Evolutionary conservation across 1,140 invertebrate genomes (phyloP), one percentile per base, ranked within the genome.

Genomic region (Ostrea denselamellosa): DNA sequence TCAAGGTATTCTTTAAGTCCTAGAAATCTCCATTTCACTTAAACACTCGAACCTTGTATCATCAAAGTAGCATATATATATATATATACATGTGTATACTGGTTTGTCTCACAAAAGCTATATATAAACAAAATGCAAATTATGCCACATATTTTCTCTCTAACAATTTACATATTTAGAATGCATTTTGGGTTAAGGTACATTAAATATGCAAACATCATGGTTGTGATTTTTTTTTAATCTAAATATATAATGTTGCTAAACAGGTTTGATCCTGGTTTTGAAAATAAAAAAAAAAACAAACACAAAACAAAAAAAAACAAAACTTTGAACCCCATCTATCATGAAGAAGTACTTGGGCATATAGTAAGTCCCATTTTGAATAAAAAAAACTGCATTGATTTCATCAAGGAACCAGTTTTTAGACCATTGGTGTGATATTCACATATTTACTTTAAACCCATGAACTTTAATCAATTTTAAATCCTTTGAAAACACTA

Each of bases 131-230:
- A 62, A n/a, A 19, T 62, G 56, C n/a, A 62, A 62, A 62, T 62
- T 62, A n/a, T n/a, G 5, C 17, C 17, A 62, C 56, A 62, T 77
- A 77, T 77, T 77, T 77, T 25, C 25, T 25, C 56, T 34, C 22
- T 77, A 28, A 34, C 28, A 77, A 77, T 77, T 77, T 77, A 77
- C 68, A 77, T 77, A 77, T 77, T 77, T 77, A 12, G 28, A 71
- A 71, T 9, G 17, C 68, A 44, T 34, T 77, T 28, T 34, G 28
- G 34, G 34, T 62, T 9, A 77, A 77, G 28, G 25, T 25, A 25
- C 68, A 77, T 77, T 34, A 77, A 28, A 25, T 77, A 77, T 77
- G 68, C 68, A 77, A 77, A 77, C 68, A 62, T 62, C n/a, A 77
- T 19, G 68, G 12, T 10, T 68, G 8, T 68, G 14, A 34, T 28